phyloP scores from a whole-genome alignment of 2,797 vertebrate species.

The Agapornis canus region DNA sequence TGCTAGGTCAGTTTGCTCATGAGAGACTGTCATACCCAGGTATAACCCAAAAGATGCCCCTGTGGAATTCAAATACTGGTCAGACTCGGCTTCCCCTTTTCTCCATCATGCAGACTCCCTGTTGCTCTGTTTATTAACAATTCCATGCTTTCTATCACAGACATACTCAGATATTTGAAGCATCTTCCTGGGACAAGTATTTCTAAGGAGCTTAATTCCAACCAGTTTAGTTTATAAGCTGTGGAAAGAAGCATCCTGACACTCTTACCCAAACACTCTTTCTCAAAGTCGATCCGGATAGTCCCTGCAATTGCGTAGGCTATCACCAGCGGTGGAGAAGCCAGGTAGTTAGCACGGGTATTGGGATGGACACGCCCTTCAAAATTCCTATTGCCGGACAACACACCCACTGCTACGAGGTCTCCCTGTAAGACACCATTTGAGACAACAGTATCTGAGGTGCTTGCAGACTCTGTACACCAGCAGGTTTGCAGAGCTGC shows the following conservation, averaged over 20 bases:
- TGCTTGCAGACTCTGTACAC: not conserved
- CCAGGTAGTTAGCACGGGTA: constrained; percentile 95
- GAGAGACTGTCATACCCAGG: not conserved
- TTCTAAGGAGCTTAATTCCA: not conserved
- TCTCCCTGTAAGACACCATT: constrained; percentile 81
- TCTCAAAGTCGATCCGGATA: constrained; percentile 90
- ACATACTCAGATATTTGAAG: not conserved
- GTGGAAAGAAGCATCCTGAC: not conserved
- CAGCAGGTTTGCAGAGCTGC: not conserved
- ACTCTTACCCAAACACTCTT: constrained; percentile 87
- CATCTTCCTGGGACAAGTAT: not conserved
- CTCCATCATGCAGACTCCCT: not conserved
- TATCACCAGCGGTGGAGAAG: constrained; percentile 93
- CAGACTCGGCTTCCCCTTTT: not conserved
- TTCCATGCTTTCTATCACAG: not conserved
- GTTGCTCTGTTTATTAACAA: not conserved
- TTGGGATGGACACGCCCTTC: constrained; percentile 97
- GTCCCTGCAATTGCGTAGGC: constrained; percentile 96
- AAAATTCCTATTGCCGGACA: constrained; percentile 97
- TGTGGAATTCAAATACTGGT: not conserved
- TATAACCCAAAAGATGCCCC: not conserved
- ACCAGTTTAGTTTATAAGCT: not conserved
- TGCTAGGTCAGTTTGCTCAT: not conserved
- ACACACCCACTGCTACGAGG: constrained; percentile 89
- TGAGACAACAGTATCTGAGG: not conserved